Evolutionary conservation across 2,888 invertebrate genomes (phyloP).

Genomic region (Epirrita christyi): DNA sequence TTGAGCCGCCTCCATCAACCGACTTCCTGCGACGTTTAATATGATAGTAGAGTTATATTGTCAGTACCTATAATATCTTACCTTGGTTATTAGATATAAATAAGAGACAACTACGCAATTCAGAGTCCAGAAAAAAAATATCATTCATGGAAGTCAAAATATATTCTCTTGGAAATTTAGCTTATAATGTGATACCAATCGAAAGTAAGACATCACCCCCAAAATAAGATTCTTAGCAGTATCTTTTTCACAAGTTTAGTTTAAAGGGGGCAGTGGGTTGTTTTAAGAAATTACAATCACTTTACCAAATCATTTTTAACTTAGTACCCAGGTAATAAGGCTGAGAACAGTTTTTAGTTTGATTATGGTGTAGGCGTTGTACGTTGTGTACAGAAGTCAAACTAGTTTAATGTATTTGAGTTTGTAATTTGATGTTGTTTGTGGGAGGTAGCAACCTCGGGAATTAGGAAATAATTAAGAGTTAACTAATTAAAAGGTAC

Average conservation of each 20-base stretch:
- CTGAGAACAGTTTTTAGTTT: neutral
- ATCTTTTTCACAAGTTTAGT: constrained; percentile 10
- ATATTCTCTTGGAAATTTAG: too few relatives aligned
- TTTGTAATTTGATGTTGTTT: constrained; percentile 23
- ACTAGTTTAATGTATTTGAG: constrained; percentile 14
- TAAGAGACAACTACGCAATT: too few relatives aligned
- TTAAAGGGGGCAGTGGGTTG: constrained; percentile 8
- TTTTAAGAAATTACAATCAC: neutral
- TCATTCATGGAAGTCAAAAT: too few relatives aligned
- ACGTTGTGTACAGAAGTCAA: constrained; percentile 16
- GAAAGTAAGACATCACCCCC: too few relatives aligned
- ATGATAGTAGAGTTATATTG: too few relatives aligned
- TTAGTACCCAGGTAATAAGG: neutral
- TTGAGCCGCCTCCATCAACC: too few relatives aligned
- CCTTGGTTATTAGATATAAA: too few relatives aligned
- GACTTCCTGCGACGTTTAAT: too few relatives aligned
- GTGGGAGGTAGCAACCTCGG: constrained; percentile 12
- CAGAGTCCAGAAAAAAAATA: too few relatives aligned
- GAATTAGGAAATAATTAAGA: constrained; percentile 14
- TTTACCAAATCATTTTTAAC: neutral
- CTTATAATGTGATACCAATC: too few relatives aligned
- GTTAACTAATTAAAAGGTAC: constrained; percentile 10
- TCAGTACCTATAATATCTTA: too few relatives aligned
- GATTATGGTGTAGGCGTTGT: constrained; percentile 8
- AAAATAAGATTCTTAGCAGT: neutral